A percentile compares a stretch with the other conserved stretches of the same genome.
Conservation (phyloP, 2,113 vertebrate genomes). For the Brachypteracias leptosomus region DNA sequence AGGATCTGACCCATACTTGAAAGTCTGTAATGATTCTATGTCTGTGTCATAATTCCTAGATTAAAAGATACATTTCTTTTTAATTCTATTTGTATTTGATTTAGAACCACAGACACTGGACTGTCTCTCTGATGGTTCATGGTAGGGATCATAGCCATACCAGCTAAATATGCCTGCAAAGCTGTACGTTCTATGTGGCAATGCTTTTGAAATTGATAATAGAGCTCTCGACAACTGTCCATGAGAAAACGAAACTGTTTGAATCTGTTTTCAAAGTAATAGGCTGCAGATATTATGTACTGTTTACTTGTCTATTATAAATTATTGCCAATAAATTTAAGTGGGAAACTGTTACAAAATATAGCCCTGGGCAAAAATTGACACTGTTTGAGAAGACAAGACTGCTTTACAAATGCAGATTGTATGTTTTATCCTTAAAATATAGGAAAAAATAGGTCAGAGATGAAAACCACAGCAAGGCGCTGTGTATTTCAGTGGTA, state of each 20-base stretch:
- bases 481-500: background rate
- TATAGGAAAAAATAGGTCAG: conserved; percentile 43
- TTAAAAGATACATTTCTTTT: background rate
- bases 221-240: background rate
- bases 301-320: conserved; percentile 50
- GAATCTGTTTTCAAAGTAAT: background rate
- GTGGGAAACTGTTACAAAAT: conserved; percentile 52
- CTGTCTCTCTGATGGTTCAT: background rate
- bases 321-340: conserved; percentile 49
- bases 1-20: background rate
- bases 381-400: background rate
- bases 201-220: conserved; percentile 16
- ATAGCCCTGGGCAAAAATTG: conserved; percentile 21
- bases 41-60: background rate
- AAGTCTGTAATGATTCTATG: background rate
- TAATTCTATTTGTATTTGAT: background rate
- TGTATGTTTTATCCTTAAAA: conserved; percentile 18
- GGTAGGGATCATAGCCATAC: background rate
- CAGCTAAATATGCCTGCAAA: background rate
- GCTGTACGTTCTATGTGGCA: background rate
- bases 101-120: background rate
- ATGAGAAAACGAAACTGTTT: conserved; percentile 41
- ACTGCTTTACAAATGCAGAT: conserved; percentile 18
- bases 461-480: conserved; percentile 29
- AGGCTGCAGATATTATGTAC: background rate